A percentile compares a stretch with the other conserved stretches of the same genome.
These are phyloP conservation scores for Andricus quercusramuli DNA, from an alignment of 2,888 invertebrate genomes.

Conservation along the genomic window DNA sequence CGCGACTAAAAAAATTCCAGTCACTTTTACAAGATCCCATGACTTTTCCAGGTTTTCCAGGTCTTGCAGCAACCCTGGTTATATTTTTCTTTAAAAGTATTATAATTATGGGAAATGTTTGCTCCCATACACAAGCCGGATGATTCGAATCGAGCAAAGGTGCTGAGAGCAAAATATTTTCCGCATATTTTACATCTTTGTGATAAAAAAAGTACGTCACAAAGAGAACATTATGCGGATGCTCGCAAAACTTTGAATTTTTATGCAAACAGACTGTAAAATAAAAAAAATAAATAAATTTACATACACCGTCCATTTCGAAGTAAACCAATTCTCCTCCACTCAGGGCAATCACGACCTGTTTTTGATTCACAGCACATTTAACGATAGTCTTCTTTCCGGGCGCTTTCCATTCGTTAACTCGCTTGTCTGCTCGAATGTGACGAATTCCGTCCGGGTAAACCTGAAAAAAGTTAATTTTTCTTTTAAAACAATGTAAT, in stretches of 20 bases:
- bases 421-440: slow-evolving; percentile 97
- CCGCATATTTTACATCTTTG: slow-evolving; percentile 72
- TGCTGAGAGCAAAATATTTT: slow-evolving; percentile 58
- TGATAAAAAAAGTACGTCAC: slow-evolving; percentile 57
- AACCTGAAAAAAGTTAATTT: slow-evolving; percentile 80
- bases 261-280: not conserved
- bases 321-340: slow-evolving; percentile 99
- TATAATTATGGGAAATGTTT: slow-evolving; percentile 27
- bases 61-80: too few species aligned
- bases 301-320: slow-evolving; percentile 98
- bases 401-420: slow-evolving; percentile 99
- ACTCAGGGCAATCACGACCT: slow-evolving; percentile 98
- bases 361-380: slow-evolving; percentile 98
- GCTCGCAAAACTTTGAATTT: not conserved
- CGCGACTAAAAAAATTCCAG: too few species aligned
- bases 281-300: slow-evolving; percentile 34
- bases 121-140: slow-evolving; percentile 38
- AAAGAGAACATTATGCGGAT: slow-evolving; percentile 74
- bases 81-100: too few species aligned
- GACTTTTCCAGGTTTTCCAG: too few species aligned
- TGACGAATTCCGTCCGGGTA: slow-evolving; percentile 99
- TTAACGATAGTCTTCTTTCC: slow-evolving; percentile 98
- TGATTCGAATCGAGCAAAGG: not conserved
- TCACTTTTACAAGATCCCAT: too few species aligned
- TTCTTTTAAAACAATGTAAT: not conserved